phyloP scores from a whole-genome alignment of 2,797 vertebrate species.

The Cyclopterus lumpus region DNA sequence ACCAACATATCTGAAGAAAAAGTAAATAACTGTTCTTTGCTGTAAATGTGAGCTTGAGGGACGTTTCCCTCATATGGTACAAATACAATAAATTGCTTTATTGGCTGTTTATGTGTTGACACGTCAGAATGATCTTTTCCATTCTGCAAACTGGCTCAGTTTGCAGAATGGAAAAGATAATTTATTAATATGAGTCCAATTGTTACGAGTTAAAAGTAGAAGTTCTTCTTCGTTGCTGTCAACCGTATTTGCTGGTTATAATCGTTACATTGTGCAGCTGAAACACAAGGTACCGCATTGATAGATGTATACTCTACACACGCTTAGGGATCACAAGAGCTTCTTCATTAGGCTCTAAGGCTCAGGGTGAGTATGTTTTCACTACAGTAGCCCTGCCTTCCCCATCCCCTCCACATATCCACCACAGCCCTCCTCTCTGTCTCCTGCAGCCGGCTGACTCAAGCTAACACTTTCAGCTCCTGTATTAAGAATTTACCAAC shows the following conservation, averaged over 20 bases:
- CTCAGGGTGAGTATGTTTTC: conserved; percentile 80
- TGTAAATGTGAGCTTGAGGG: conserved; percentile 62
- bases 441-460: conserved; percentile 51
- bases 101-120: conserved; percentile 76
- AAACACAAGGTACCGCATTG: conserved; percentile 42
- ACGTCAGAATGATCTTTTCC: conserved; percentile 70
- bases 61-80: conserved; percentile 53
- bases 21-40: conserved; percentile 67
- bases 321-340: conserved; percentile 76
- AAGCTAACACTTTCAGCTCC: conserved; percentile 54
- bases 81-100: conserved; percentile 77
- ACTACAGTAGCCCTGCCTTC: conserved; percentile 41
- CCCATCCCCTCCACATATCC: conserved; percentile 18
- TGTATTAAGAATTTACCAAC: conserved; percentile 23
- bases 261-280: conserved; percentile 14
- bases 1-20: conserved; percentile 69
- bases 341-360: conserved; percentile 69
- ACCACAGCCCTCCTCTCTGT: conserved; percentile 36
- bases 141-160: conserved; percentile 47
- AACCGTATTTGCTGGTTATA: neutral
- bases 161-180: neutral
- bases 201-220: neutral
- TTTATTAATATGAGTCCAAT: neutral
- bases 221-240: neutral
- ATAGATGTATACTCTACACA: conserved; percentile 77